A percentile compares a stretch with the other conserved stretches of the same genome.
These are phyloP conservation scores for Scylla paramamosain DNA, from an alignment of 1,140 invertebrate species.

Conservation along the genomic window DNA sequence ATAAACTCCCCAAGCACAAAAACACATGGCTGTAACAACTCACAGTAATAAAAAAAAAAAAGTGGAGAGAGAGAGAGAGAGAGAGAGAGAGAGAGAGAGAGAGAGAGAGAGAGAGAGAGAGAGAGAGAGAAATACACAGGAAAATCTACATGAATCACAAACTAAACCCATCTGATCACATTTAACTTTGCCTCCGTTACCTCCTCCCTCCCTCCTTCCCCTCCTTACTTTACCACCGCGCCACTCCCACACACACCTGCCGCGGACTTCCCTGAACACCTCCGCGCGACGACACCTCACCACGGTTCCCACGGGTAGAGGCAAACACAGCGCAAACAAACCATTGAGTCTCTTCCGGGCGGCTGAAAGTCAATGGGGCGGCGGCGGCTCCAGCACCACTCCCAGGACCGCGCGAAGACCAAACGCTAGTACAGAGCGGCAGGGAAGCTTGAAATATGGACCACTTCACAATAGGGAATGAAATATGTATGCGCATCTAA, in stretches of 20 bases:
- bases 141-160: too few relatives aligned
- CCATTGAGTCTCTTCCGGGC: neutral
- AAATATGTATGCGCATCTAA: neutral
- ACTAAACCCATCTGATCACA: neutral
- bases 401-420: neutral
- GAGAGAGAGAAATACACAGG: too few relatives aligned
- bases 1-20: too few relatives aligned
- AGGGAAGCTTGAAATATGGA: neutral
- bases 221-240: neutral
- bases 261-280: neutral
- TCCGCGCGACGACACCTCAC: neutral
- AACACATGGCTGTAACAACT: too few relatives aligned
- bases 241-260: neutral
- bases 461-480: neutral
- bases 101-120: too few relatives aligned
- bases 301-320: neutral
- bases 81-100: too few relatives aligned
- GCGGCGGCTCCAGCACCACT: neutral
- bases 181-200: neutral
- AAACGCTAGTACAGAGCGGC: neutral
- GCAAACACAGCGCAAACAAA: neutral
- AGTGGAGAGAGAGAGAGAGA: too few relatives aligned
- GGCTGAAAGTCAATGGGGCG: neutral
- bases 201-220: neutral
- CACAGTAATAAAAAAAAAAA: too few relatives aligned